Evolutionary conservation across 1,140 invertebrate genomes (phyloP).

Genomic region (Drosophila equinoxialis): DNA sequence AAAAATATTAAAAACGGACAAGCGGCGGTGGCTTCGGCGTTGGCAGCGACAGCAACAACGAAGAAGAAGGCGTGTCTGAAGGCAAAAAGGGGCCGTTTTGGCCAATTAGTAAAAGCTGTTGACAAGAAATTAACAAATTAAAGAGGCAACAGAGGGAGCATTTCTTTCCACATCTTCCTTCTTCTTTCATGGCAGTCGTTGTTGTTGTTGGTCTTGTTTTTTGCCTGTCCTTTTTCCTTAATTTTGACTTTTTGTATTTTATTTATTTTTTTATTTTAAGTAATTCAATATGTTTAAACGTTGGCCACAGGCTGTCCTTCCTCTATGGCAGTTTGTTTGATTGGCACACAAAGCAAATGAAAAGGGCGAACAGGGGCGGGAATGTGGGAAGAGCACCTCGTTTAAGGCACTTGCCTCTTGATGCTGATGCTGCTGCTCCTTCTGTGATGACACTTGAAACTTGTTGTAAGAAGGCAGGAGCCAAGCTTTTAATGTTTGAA

Average conservation of each 20-base stretch:
- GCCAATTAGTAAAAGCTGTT: slow-evolving; percentile 66
- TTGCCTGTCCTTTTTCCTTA: slow-evolving; percentile 5
- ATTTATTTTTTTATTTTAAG: slow-evolving; percentile 42
- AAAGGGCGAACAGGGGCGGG: slow-evolving; percentile 14
- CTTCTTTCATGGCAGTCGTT: too few species aligned
- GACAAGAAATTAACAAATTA: slow-evolving; percentile 79
- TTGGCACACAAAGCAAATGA: slow-evolving; percentile 65
- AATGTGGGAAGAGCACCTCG: slow-evolving; percentile 19
- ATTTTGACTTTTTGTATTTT: slow-evolving; percentile 12
- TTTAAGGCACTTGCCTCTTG: slow-evolving; percentile 37
- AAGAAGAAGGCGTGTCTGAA: slow-evolving; percentile 6
- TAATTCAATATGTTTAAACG: slow-evolving; percentile 78
- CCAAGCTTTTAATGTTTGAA: slow-evolving; percentile 74
- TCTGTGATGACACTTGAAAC: slow-evolving; percentile 68
- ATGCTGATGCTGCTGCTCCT: slow-evolving; percentile 6
- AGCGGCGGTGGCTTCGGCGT: slow-evolving; percentile 20
- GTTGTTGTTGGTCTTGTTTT: too few species aligned
- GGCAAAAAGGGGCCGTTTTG: slow-evolving; percentile 28
- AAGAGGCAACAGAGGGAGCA: slow-evolving; percentile 15
- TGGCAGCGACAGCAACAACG: slow-evolving; percentile 29
- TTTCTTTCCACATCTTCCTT: slow-evolving; percentile 7
- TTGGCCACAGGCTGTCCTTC: slow-evolving; percentile 53
- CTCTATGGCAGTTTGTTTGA: slow-evolving; percentile 47
- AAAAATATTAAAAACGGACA: slow-evolving; percentile 68
- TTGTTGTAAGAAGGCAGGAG: slow-evolving; percentile 51